Percentiles rank a stretch among this genome's conserved stretches.
Conservation (phyloP, 2,797 vertebrate genomes). For the Diplodus puntazzo region DNA sequence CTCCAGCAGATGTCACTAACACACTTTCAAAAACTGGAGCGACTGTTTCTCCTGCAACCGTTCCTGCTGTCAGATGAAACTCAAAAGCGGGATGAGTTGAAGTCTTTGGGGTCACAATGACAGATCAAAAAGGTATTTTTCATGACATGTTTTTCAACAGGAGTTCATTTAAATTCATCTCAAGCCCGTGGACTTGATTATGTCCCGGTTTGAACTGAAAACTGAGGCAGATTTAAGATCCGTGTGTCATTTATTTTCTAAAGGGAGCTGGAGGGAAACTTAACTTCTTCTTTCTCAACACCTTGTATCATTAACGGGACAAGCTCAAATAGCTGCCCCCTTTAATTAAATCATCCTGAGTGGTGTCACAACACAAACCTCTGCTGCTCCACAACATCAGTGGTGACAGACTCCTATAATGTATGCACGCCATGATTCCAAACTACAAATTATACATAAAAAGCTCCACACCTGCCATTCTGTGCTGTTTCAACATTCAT, state of each 20-base stretch:
- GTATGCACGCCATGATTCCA: neutral
- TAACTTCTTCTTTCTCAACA: constrained; percentile 6
- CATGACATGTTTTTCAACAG: constrained; percentile 6
- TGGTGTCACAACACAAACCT: constrained; percentile 1
- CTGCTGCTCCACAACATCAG: constrained; percentile 5
- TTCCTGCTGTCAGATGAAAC: neutral
- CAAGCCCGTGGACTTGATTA: neutral
- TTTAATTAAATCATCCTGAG: constrained; percentile 11
- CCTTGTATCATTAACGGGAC: constrained; percentile 7
- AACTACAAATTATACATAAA: neutral
- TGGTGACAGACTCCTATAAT: no score
- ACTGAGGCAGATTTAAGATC: neutral
- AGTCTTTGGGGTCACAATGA: neutral
- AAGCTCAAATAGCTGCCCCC: neutral
- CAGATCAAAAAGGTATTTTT: constrained; percentile 17
- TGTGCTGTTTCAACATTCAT: constrained; percentile 29
- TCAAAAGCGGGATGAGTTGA: neutral
- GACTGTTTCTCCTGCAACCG: neutral
- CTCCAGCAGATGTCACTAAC: constrained; percentile 82
- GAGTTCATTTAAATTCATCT: constrained; percentile 13
- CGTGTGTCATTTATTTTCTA: neutral
- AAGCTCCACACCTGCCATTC: neutral
- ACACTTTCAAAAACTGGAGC: constrained; percentile 36
- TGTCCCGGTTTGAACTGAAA: constrained; percentile 16
- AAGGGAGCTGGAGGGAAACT: neutral